Evolutionary conservation across 2,113 vertebrate genomes (phyloP), one percentile per base, ranked within the genome.

Genomic region (Oryzias javanicus): DNA sequence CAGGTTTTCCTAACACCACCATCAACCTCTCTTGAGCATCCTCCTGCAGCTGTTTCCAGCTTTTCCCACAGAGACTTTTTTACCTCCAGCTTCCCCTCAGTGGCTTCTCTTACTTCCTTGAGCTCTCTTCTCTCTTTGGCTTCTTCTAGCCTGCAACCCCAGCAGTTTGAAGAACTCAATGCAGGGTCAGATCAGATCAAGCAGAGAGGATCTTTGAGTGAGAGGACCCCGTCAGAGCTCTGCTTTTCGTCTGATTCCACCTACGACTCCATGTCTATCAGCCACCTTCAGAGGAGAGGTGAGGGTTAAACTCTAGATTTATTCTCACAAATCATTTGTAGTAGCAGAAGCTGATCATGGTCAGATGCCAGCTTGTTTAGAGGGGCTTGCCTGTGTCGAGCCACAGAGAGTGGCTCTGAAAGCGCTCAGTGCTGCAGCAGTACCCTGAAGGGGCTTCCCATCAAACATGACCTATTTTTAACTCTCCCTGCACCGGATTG

Each of bases 261-360:
- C 62, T 92, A 94, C 0, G 94, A 95, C 72, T 93, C 93, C 17
- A 81, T 96, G 83, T 97, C 95, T 64, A 93, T 97, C 0, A 95
- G 97, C 64, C 79, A 97, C 53, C 86, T 95, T 72, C 95, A 98
- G 90, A 96, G 96, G 83, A 96, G 92, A 86, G 94, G 97, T 98
- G 27, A 88, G 76, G 70, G 27, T 35, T 56, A 44, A 22, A 19
- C 25, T 24, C 14, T 52, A 22, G 49, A 60, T 19, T 24, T 6
- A 35, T 12, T 35, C 35, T 35, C 35, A 35, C 35, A 35, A 35
- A 35, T 35, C 8, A 10, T 35, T 35, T 35, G 35, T 35, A 12
- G 35, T 35, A 35, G 2, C 10, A 35, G 7, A 49, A 61, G 41
- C 6, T 55, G 44, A 65, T 55, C 44, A 64, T 49, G 42, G 50